Conservation (phyloP, 2,113 vertebrate species). For the Actenoides lindsayi region DNA sequence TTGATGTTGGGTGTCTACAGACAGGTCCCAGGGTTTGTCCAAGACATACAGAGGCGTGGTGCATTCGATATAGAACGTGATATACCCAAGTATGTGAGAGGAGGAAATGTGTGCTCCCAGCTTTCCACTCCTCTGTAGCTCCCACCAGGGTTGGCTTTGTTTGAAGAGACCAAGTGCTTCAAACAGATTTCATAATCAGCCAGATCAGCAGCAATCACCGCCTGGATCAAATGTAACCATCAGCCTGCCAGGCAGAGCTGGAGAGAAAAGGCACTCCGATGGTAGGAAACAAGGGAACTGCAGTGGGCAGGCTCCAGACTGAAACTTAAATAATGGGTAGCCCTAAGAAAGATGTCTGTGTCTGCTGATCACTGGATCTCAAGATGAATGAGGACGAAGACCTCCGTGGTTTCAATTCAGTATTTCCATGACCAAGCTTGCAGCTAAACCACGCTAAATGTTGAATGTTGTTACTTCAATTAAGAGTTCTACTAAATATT, state of each 20-base stretch:
- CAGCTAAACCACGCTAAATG: background rate
- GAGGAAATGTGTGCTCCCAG: background rate
- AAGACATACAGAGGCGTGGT: background rate
- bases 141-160: background rate
- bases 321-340: background rate
- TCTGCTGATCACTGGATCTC: background rate
- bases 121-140: background rate
- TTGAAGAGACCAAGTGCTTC: background rate
- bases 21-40: background rate
- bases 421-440: background rate
- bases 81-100: background rate
- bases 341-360: background rate
- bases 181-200: background rate
- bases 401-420: background rate
- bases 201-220: background rate
- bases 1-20: background rate
- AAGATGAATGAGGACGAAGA: background rate
- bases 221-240: background rate
- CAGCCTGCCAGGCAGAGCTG: fast-evolving
- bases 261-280: background rate
- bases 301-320: background rate
- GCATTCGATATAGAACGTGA: background rate
- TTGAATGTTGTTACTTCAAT: background rate
- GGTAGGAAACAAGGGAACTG: background rate
- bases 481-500: background rate